phyloP scores from a whole-genome alignment of 2,797 vertebrate genomes.

The Pangasius mekongensis region DNA sequence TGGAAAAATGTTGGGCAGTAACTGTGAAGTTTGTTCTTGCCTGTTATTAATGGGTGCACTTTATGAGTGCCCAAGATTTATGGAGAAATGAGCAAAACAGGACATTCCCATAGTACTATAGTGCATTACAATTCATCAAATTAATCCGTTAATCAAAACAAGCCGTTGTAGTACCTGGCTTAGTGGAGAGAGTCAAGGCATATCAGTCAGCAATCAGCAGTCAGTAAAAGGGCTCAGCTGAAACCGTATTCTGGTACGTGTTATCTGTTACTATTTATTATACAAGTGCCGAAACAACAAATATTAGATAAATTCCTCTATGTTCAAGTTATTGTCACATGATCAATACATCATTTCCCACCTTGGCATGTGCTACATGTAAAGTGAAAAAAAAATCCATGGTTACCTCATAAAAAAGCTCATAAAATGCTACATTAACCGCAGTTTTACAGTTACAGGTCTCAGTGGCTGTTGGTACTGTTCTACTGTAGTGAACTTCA shows the following conservation, averaged over 20 bases:
- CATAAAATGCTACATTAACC: neutral
- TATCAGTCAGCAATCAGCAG: neutral
- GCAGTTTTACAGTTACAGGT: neutral
- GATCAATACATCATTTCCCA: neutral
- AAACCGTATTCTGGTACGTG: neutral
- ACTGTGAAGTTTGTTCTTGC: neutral
- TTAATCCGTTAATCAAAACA: neutral
- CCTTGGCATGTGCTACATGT: neutral
- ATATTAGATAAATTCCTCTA: neutral
- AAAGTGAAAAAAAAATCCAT: neutral
- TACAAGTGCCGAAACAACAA: neutral
- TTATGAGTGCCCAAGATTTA: neutral
- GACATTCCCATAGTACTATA: neutral
- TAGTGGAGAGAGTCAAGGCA: neutral
- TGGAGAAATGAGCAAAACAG: neutral
- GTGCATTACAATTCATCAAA: neutral
- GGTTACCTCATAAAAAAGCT: neutral
- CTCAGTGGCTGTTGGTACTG: neutral
- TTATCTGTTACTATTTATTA: neutral
- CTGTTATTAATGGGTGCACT: neutral
- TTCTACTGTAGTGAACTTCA: neutral
- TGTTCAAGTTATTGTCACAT: neutral
- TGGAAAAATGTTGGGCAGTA: conserved; percentile 7
- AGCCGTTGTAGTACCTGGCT: neutral
- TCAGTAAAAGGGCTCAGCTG: neutral